Evolutionary conservation across 2,888 invertebrate genomes (phyloP).

Genomic region (Drosophila hamatofila): DNA sequence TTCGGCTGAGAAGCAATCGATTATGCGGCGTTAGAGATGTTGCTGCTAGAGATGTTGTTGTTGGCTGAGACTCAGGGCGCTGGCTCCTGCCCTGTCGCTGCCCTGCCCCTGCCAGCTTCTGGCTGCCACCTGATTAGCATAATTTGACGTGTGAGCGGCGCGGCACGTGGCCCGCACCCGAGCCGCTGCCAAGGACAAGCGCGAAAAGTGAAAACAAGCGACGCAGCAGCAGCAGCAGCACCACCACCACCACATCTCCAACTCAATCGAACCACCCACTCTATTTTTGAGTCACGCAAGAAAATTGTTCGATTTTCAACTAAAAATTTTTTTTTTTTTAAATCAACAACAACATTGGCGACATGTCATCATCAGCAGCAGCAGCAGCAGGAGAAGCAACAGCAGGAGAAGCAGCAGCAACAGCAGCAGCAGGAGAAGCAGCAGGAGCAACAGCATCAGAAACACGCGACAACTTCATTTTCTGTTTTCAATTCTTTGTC

Average conservation of each 20-base stretch:
- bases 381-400: slow-evolving; percentile 40
- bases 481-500: slow-evolving; percentile 23
- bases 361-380: slow-evolving; percentile 67
- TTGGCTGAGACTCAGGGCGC: neutral
- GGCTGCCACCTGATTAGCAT: slow-evolving; percentile 70
- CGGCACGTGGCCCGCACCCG: slow-evolving; percentile 35
- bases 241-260: neutral
- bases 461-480: slow-evolving; percentile 71
- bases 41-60: too few relatives aligned
- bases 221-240: neutral
- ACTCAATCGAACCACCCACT: neutral
- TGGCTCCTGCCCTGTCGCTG: neutral
- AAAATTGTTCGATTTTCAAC: slow-evolving; percentile 62
- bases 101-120: slow-evolving; percentile 1
- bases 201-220: slow-evolving; percentile 47
- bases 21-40: slow-evolving; percentile 48
- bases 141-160: slow-evolving; percentile 69
- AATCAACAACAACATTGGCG: slow-evolving; percentile 57
- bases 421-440: too few relatives aligned
- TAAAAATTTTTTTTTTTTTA: slow-evolving; percentile 54
- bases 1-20: slow-evolving; percentile 47
- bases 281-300: slow-evolving; percentile 42
- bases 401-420: slow-evolving; percentile 41
- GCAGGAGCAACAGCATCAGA: slow-evolving; percentile 41
- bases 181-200: slow-evolving; percentile 51